Evolutionary conservation across 2,888 invertebrate genomes (phyloP).

Genomic region (Peribatodes rhomboidaria): DNA sequence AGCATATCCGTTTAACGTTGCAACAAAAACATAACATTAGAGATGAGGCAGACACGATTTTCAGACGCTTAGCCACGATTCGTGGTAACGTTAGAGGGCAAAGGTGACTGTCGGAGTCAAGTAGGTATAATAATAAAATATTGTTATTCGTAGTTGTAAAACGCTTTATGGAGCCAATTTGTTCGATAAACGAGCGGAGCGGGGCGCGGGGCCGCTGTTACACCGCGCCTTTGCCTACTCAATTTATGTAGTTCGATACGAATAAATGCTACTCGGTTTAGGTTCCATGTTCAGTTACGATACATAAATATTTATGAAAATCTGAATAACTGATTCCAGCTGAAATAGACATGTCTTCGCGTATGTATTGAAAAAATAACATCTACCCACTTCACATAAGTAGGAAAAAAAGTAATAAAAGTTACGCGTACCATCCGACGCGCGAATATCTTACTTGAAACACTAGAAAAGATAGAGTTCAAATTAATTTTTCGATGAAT

Average conservation of each 20-base stretch:
- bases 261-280: neutral
- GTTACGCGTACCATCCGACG: no score
- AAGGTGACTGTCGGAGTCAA: no score
- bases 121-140: no score
- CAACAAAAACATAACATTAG: neutral
- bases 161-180: constrained; percentile 31
- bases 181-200: constrained; percentile 17
- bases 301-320: neutral
- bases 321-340: no score
- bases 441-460: no score
- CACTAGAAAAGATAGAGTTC: no score
- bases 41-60: neutral
- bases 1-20: neutral
- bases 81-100: neutral
- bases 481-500: no score
- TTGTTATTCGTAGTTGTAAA: constrained; percentile 13
- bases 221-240: neutral
- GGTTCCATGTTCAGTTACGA: neutral
- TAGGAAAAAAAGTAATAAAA: no score
- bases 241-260: neutral
- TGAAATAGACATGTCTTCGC: neutral
- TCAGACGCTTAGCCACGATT: neutral
- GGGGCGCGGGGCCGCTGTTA: neutral
- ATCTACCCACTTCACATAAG: no score
- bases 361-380: no score